Percentiles rank a stretch among this genome's conserved stretches.
phyloP scores from a whole-genome alignment of 2,888 invertebrate species.

The Chalcosyrphus nemorum region DNA sequence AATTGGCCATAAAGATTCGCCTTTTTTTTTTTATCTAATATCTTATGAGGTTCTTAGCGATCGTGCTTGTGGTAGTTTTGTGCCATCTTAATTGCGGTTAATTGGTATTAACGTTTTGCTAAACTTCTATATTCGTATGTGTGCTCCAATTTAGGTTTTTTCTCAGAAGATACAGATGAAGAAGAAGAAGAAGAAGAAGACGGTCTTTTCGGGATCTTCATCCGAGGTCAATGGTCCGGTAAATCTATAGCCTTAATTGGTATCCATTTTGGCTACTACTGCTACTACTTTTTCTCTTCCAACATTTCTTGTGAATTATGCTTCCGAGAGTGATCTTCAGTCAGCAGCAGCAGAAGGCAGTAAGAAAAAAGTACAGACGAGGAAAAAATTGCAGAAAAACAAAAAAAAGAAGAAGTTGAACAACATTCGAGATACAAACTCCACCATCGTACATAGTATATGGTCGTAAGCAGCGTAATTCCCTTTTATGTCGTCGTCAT shows the following conservation, averaged over 20 bases:
- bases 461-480: slow-evolving; percentile 45
- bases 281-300: slow-evolving; percentile 4
- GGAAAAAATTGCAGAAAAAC: not conserved
- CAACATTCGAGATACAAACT: slow-evolving; percentile 24
- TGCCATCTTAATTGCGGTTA: slow-evolving; percentile 80
- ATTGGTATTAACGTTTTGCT: slow-evolving; percentile 79
- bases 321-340: slow-evolving; percentile 55
- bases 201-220: slow-evolving; percentile 29
- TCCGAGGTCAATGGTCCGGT: slow-evolving; percentile 51
- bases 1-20: slow-evolving; percentile 50
- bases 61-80: slow-evolving; percentile 29
- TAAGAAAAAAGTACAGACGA: not conserved
- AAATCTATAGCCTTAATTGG: slow-evolving; percentile 51
- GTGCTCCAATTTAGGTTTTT: slow-evolving; percentile 52
- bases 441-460: not conserved
- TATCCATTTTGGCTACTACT: slow-evolving; percentile 38
- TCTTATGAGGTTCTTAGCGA: not conserved
- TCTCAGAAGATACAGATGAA: slow-evolving; percentile 37
- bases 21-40: not conserved
- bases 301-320: slow-evolving; percentile 53
- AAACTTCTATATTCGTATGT: slow-evolving; percentile 23
- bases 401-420: slow-evolving; percentile 24
- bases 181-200: not conserved
- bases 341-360: not conserved
- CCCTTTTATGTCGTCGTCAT: slow-evolving; percentile 61